These are phyloP conservation scores for Lepidurus packardi DNA, from an alignment of 1,140 invertebrate genomes.

Conservation along the genomic window DNA sequence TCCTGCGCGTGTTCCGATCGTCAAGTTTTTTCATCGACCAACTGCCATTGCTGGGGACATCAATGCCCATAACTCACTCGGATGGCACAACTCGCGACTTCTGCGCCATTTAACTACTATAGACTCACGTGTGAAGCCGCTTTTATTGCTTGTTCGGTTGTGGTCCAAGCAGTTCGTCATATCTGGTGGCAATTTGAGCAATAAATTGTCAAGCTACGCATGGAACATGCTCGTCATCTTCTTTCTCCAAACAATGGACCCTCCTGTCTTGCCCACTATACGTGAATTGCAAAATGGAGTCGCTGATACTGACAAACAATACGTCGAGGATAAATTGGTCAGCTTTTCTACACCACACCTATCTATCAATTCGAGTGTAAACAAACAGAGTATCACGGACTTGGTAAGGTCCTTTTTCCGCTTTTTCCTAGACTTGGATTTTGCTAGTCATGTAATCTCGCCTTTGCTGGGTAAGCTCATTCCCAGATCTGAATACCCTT, in stretches of 20 bases:
- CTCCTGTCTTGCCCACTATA: background rate
- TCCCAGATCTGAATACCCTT: background rate
- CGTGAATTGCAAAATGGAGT: background rate
- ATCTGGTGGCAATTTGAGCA: background rate
- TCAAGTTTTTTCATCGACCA: background rate
- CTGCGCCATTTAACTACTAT: background rate
- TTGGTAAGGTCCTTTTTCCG: background rate
- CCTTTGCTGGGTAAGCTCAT: background rate
- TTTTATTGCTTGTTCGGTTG: background rate
- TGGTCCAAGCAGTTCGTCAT: background rate
- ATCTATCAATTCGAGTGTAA: background rate
- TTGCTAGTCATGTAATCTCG: background rate
- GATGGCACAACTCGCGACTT: background rate
- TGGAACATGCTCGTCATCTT: background rate
- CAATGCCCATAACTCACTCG: background rate
- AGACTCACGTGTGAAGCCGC: background rate
- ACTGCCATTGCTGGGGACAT: constrained; percentile 1
- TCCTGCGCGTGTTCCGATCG: background rate
- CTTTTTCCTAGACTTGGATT: background rate
- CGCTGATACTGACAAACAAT: background rate
- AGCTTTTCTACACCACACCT: background rate
- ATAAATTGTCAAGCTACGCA: background rate
- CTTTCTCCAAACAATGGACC: background rate
- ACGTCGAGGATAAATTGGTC: background rate
- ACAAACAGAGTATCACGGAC: background rate